These are phyloP conservation scores for Platypus cylindrus DNA, from an alignment of 2,888 invertebrate species.

Conservation along the genomic window DNA sequence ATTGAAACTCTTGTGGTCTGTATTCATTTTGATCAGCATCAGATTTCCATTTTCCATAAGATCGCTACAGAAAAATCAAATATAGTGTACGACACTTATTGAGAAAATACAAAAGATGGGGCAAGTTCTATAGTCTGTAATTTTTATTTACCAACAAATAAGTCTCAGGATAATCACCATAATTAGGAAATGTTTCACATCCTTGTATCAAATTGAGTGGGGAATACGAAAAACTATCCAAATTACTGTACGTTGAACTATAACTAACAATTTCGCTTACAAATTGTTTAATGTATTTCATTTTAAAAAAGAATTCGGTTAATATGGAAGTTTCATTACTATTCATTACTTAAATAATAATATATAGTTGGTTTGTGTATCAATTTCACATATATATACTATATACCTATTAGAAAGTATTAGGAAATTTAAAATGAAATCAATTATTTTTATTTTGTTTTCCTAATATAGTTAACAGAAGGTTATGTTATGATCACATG, in stretches of 20 bases:
- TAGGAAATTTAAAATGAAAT: no score
- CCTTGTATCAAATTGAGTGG: slow-evolving; percentile 76
- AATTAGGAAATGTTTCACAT: slow-evolving; percentile 73
- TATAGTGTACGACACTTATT: slow-evolving; percentile 2
- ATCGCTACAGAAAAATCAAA: slow-evolving; percentile 44
- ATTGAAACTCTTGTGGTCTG: slow-evolving; percentile 57
- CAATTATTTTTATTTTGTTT: no score
- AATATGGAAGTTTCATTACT: slow-evolving; percentile 9
- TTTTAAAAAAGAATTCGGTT: slow-evolving; percentile 20
- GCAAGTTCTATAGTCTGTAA: slow-evolving; percentile 1
- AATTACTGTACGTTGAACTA: slow-evolving; percentile 83
- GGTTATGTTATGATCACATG: no score
- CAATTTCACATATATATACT: no score
- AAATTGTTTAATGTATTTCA: slow-evolving; percentile 56
- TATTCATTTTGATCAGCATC: slow-evolving; percentile 57
- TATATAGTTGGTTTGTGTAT: no score
- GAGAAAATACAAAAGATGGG: not conserved
- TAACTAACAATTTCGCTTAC: slow-evolving; percentile 68
- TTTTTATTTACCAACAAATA: slow-evolving; percentile 66
- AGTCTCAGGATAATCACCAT: slow-evolving; percentile 84
- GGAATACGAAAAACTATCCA: slow-evolving; percentile 76
- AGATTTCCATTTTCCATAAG: slow-evolving; percentile 74
- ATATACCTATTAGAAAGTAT: no score
- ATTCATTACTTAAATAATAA: no score
- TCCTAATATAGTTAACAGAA: no score